Percentiles rank a stretch among this genome's conserved stretches.
Evolutionary conservation across 2,113 vertebrate genomes (phyloP).

Genomic region (Caracal caracal): DNA sequence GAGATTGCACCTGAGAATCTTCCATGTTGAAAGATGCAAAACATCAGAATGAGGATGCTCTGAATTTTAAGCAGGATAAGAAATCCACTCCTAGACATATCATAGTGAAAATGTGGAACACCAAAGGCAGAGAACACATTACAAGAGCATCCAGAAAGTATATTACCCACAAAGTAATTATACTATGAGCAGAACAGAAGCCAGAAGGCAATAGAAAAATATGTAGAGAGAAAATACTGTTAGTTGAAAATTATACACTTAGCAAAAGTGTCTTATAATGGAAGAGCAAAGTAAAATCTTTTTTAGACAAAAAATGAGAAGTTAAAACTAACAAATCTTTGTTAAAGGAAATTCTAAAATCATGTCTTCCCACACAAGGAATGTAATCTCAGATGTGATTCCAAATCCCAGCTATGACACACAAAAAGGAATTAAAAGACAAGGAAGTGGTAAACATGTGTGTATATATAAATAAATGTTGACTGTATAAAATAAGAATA

Average conservation of each 20-base stretch:
- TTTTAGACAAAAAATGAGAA: not conserved
- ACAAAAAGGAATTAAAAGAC: not conserved
- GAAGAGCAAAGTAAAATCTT: not conserved
- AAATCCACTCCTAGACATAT: not conserved
- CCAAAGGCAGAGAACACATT: not conserved
- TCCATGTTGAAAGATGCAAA: not conserved
- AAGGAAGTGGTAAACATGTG: not conserved
- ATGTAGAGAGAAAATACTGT: not conserved
- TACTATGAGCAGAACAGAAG: not conserved
- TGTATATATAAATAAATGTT: not conserved
- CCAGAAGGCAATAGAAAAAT: not conserved
- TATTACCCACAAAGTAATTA: not conserved
- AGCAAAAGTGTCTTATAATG: not conserved
- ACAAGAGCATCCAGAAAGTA: not conserved
- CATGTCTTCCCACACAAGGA: not conserved
- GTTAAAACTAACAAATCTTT: not conserved
- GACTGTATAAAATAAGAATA: not conserved
- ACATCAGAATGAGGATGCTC: not conserved
- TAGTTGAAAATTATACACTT: not conserved
- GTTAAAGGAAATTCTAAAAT: constrained; percentile 20
- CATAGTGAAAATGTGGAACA: not conserved
- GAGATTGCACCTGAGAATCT: not conserved
- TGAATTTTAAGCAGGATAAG: not conserved
- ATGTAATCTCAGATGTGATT: not conserved
- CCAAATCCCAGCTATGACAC: not conserved